Base-by-base conservation (phyloP, 2,888 invertebrate genomes). In the Argyresthia goedartella region DNA sequence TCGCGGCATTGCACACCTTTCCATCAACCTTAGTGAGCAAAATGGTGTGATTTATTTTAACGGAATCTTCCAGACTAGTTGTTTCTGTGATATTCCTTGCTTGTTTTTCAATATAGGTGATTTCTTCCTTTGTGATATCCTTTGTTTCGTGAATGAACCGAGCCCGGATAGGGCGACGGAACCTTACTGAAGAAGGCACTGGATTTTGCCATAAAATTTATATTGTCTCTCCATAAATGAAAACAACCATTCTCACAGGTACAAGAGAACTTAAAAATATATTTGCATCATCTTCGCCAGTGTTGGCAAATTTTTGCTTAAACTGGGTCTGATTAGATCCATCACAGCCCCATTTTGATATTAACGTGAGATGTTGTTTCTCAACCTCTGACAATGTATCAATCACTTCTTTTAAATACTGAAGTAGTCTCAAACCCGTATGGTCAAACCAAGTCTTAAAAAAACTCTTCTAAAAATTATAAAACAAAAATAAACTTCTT, bases 1-100 rank as follows among this genome's bases (percentile, higher is more conserved):
- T 52, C n/a, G 64, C 65, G 34, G 67, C 66, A 57, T 71, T 70
- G 53, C 62, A 68, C 0, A 71, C 64, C 54, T 71, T 72, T 6
- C 60, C 67, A 53, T 69, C 65, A 11, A 69, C 54, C 67, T 63
- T 64, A 36, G 62, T 63, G 8, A 57, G 39, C 11, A 16, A 41
- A 9, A 42, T 15, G 11, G 0, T 41, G 25, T 50, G 42, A 9
- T 13, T 35, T 8, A 34, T 25, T 25, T 25, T 2, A 2, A 25
- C 25, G 2, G 25, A 25, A 4, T 2, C 6, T 25, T 25, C 25
- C 3, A 1, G 3, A 8, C 3, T 8, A 3, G 3, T 9, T 3
- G 39, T 39, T 39, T 9, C 10, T 9, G 8, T 11, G 2, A 39
- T 1, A 39, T 9, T 3, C 8, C 8, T 39, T 3, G 39, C n/a